Percentiles rank a stretch among this genome's conserved stretches.
Evolutionary conservation across 2,888 invertebrate species (phyloP).

Genomic region (Amiota minor): DNA sequence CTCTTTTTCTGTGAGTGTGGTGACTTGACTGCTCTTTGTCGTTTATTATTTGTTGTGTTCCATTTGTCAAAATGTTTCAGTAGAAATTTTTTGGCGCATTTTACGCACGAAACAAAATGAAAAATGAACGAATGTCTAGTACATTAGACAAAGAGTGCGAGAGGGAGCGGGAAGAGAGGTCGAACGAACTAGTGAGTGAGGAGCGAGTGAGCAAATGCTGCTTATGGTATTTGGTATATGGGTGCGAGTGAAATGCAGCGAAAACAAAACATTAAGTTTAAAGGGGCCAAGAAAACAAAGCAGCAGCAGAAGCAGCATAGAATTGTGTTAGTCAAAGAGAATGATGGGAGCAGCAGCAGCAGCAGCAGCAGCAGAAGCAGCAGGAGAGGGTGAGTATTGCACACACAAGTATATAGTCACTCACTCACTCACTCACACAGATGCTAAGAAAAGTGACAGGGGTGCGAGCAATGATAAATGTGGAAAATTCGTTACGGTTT

Average conservation of each 20-base stretch:
- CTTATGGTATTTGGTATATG: not conserved
- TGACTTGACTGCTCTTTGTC: not conserved
- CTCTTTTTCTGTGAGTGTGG: not conserved
- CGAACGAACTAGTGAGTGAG: too few species aligned
- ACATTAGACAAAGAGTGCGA: not conserved
- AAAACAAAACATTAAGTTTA: conserved; percentile 65
- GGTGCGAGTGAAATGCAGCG: conserved; percentile 55
- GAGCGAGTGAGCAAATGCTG: not conserved
- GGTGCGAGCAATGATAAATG: not conserved
- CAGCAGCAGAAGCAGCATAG: conserved; percentile 23
- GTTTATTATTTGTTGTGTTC: conserved; percentile 18
- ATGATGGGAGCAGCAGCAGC: not conserved
- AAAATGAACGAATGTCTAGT: too few species aligned
- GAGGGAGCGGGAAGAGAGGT: not conserved
- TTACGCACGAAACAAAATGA: conserved; percentile 27
- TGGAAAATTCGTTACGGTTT: not conserved
- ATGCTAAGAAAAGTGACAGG: not conserved
- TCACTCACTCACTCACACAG: not conserved
- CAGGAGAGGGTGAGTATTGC: conserved; percentile 17
- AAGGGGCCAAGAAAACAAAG: conserved; percentile 43
- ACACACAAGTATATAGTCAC: conserved; percentile 2
- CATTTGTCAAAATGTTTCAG: conserved; percentile 35
- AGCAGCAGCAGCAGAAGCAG: conserved; percentile 2
- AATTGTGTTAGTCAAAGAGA: too few species aligned
- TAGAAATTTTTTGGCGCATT: conserved; percentile 41